Evolutionary conservation across 1,140 invertebrate species (phyloP).

Genomic region (Nylanderia fulva): DNA sequence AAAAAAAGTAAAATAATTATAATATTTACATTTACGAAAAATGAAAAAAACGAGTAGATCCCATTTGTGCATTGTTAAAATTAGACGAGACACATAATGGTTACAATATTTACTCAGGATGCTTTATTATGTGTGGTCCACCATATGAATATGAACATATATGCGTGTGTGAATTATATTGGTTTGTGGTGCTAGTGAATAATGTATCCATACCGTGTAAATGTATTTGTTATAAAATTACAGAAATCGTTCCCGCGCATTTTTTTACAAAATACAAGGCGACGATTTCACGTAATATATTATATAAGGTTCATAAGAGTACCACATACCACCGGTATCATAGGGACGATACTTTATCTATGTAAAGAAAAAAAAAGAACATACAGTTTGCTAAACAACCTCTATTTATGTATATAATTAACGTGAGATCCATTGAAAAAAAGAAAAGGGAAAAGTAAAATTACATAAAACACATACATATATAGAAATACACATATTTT

Average conservation of each 20-base stretch:
- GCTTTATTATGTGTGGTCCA: slow-evolving; percentile 84
- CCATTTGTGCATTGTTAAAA: slow-evolving; percentile 81
- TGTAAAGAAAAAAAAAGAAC: slow-evolving; percentile 77
- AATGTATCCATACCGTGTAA: slow-evolving; percentile 78
- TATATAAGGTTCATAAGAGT: slow-evolving; percentile 74
- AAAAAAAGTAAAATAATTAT: slow-evolving; percentile 67
- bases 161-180: slow-evolving; percentile 81
- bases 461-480: slow-evolving; percentile 79
- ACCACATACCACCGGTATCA: slow-evolving; percentile 78
- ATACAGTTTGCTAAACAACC: slow-evolving; percentile 84
- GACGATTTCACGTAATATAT: slow-evolving; percentile 74
- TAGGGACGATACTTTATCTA: slow-evolving; percentile 81
- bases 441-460: slow-evolving; percentile 73
- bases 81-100: slow-evolving; percentile 82
- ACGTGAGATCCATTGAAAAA: slow-evolving; percentile 69
- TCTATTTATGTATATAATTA: slow-evolving; percentile 85
- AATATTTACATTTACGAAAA: slow-evolving; percentile 69
- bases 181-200: slow-evolving; percentile 83
- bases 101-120: slow-evolving; percentile 86
- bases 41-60: slow-evolving; percentile 66
- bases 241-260: slow-evolving; percentile 71
- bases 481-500: slow-evolving; percentile 86
- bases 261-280: slow-evolving; percentile 73
- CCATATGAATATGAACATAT: slow-evolving; percentile 78
- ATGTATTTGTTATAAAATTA: slow-evolving; percentile 80